Evolutionary conservation across 2,113 vertebrate genomes (phyloP).

Genomic region (Fukomys damarensis): DNA sequence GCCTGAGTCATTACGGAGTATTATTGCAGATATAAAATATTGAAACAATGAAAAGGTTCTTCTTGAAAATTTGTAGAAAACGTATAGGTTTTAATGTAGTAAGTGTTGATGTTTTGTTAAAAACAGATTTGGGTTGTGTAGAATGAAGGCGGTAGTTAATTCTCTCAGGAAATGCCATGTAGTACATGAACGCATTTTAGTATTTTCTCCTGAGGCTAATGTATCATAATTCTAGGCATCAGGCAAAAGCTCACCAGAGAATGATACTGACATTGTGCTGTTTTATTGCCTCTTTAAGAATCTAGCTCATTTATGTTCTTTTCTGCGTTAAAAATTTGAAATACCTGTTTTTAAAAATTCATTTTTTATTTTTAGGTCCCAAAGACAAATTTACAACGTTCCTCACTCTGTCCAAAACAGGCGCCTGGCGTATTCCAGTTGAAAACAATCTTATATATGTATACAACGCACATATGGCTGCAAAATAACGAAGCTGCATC

Average conservation of each 20-base stretch:
- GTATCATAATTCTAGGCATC: conserved; percentile 84
- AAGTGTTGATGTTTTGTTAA: conserved; percentile 83
- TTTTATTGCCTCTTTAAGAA: conserved; percentile 84
- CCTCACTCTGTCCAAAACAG: neutral
- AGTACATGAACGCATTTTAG: conserved; percentile 79
- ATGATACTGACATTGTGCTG: conserved; percentile 80
- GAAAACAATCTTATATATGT: neutral
- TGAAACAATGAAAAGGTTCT: conserved; percentile 79
- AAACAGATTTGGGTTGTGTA: conserved; percentile 81
- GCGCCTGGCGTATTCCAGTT: neutral
- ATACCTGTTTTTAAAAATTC: conserved; percentile 37
- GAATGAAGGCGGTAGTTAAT: conserved; percentile 81
- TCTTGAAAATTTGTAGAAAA: conserved; percentile 80
- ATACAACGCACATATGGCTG: neutral
- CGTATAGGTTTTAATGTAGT: conserved; percentile 80
- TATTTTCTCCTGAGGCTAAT: conserved; percentile 87
- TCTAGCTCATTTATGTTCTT: conserved; percentile 80
- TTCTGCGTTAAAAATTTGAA: conserved; percentile 80
- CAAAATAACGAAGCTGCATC: neutral
- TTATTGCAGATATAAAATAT: conserved; percentile 82
- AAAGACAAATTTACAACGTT: conserved; percentile 26
- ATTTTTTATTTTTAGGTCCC: neutral
- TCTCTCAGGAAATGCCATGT: conserved; percentile 81
- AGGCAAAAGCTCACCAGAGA: conserved; percentile 85
- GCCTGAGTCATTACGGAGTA: conserved; percentile 80